Percentiles rank a stretch among this genome's conserved stretches.
phyloP scores from a whole-genome alignment of 35 echinoderm and acorn worm species.

The Heliocidaris erythrogramma region DNA sequence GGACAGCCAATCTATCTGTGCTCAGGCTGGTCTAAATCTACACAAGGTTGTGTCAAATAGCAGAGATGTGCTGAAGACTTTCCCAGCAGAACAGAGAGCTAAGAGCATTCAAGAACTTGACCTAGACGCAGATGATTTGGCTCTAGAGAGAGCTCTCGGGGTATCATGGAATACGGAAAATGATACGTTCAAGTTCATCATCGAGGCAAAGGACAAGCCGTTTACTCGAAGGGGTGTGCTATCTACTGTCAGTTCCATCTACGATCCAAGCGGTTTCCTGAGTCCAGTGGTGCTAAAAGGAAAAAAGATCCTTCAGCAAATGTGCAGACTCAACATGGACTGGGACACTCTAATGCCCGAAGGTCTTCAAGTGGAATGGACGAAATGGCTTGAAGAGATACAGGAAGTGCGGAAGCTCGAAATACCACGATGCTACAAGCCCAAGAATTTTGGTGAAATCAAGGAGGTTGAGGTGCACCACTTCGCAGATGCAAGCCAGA shows the following conservation, averaged over 20 bases:
- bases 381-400: conserved; percentile 56
- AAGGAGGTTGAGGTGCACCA: conserved; percentile 63
- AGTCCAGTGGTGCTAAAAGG: conserved; percentile 62
- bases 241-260: conserved; percentile 52
- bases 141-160: conserved; percentile 60
- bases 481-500: conserved; percentile 73
- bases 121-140: conserved; percentile 32
- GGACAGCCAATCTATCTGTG: neutral
- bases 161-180: conserved; percentile 50
- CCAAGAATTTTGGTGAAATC: conserved; percentile 44
- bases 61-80: conserved; percentile 29
- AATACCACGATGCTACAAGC: conserved; percentile 62
- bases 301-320: conserved; percentile 61
- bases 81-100: no score
- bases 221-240: conserved; percentile 52
- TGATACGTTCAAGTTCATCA: conserved; percentile 53
- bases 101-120: conserved; percentile 36
- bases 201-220: conserved; percentile 38
- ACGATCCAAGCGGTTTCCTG: conserved; percentile 63
- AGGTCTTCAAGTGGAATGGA: conserved; percentile 52
- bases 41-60: conserved; percentile 68
- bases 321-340: conserved; percentile 48
- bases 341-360: conserved; percentile 65
- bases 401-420: conserved; percentile 25
- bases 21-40: conserved; percentile 55